Evolutionary conservation across 2,113 vertebrate species (phyloP).

Genomic region (Hoplias malabaricus): DNA sequence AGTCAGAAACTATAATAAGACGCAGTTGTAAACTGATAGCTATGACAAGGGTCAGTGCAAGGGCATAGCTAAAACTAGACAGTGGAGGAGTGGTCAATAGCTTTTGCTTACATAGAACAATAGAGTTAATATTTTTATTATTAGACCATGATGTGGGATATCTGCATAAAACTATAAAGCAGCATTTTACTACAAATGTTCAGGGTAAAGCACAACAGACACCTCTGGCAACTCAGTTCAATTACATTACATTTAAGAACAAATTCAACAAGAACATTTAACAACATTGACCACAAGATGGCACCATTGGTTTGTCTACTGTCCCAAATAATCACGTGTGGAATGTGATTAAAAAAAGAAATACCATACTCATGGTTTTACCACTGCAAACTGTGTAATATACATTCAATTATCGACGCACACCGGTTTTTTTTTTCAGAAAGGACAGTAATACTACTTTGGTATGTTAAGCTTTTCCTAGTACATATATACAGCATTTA

Average conservation of each 20-base stretch:
- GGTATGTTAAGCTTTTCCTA: background rate
- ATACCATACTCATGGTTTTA: background rate
- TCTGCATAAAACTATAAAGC: background rate
- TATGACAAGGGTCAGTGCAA: background rate
- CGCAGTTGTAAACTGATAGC: background rate
- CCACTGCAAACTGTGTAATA: background rate
- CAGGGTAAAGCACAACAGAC: background rate
- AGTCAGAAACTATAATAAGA: conserved; percentile 60
- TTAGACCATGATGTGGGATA: background rate
- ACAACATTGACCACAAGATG: conserved; percentile 56
- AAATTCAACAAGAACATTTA: background rate
- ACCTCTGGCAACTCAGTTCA: background rate
- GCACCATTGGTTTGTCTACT: conserved; percentile 37
- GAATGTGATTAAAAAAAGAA: background rate
- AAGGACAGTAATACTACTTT: background rate
- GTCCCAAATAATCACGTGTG: background rate
- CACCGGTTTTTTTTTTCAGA: background rate
- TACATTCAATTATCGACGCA: background rate
- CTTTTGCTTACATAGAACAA: background rate
- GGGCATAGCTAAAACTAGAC: background rate
- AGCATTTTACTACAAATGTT: background rate
- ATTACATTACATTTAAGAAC: background rate
- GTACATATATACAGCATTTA: background rate
- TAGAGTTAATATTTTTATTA: background rate
- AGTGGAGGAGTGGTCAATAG: background rate